Evolutionary conservation across 2,113 vertebrate species (phyloP), one percentile per base, ranked within the genome.

Genomic region (Macquaria ambigua): DNA sequence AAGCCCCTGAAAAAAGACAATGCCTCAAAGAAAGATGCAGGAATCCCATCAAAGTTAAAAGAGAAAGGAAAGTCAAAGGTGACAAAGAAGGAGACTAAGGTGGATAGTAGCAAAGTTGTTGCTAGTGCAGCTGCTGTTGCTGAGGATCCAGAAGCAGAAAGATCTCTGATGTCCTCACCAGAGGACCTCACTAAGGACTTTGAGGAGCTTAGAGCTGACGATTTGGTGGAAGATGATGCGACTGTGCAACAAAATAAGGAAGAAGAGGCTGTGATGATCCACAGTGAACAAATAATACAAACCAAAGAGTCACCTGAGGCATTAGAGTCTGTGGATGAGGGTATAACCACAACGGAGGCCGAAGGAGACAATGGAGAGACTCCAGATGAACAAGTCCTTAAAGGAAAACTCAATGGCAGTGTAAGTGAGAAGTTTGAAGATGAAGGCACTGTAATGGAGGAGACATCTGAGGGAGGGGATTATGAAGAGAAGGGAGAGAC

Each of bases 121-220:
- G 83, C 87, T 39, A 83, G 67, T 3, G 87, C 92, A 25, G 88
- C 92, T 59, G 94, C 91, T 62, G 58, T 79, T 2, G 87, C 71
- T 85, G 96, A 94, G 2, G 96, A 96, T 39, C 95, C 96, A 15
- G 96, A 98, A 74, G 95, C 76, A 0, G 97, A 97, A 91, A 94
- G 98, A 84, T 97, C 97, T 15, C 91, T 97, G 10, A 98, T 99
- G 98, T 99, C 98, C 25, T 97, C 98, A 86, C 98, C 98, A 66
- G 98, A 99, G 70, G 98, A 99, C 90, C 96, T 99, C 81, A 99
- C 98, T 61, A 99, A 98, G 87, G 98, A 99, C 86, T 99, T 99
- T 93, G 98, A 99, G 82, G 96, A 97, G 84, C 91, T 99, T 56
- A 97, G 94, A 94, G 96, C 96, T 46, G 97, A 99, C 89, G 97